phyloP scores from a whole-genome alignment of 92 coral and sea anemone genomes.

The Palythoa grandiflora region DNA sequence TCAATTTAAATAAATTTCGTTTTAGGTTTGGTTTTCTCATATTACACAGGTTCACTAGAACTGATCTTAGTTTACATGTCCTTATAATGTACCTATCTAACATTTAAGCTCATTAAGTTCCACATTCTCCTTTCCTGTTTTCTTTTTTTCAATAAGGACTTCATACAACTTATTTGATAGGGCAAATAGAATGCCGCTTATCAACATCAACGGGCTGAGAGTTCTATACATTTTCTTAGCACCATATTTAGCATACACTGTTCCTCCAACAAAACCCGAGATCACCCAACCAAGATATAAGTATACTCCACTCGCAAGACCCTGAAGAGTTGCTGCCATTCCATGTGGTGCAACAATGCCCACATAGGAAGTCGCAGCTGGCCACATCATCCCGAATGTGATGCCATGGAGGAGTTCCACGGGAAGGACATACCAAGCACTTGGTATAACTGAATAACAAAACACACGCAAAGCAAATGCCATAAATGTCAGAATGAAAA shows the following conservation, averaged over 20 bases:
- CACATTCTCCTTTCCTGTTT: neutral
- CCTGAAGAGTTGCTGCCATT: constrained; percentile 63
- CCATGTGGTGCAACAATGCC: constrained; percentile 66
- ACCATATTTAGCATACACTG: constrained; percentile 58
- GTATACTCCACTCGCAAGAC: constrained; percentile 51
- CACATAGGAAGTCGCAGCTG: constrained; percentile 63
- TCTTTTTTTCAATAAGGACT: neutral
- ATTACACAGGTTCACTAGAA: too few relatives aligned
- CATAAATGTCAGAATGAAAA: constrained; percentile 51
- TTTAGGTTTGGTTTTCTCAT: too few relatives aligned
- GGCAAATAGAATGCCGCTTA: constrained; percentile 49
- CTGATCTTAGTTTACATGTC: too few relatives aligned
- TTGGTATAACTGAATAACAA: constrained; percentile 58
- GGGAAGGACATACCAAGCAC: constrained; percentile 66
- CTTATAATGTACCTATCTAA: neutral
- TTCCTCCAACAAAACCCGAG: constrained; percentile 67
- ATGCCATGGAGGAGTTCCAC: constrained; percentile 68
- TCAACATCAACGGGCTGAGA: constrained; percentile 49
- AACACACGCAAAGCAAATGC: constrained; percentile 57
- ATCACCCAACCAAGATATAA: constrained; percentile 57
- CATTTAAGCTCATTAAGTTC: neutral
- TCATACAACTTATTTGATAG: constrained; percentile 46
- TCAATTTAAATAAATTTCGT: too few relatives aligned
- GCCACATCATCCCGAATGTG: constrained; percentile 68
- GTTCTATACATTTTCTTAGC: constrained; percentile 60